Conservation (phyloP, 2,113 vertebrate genomes). For the Promerops cafer region DNA sequence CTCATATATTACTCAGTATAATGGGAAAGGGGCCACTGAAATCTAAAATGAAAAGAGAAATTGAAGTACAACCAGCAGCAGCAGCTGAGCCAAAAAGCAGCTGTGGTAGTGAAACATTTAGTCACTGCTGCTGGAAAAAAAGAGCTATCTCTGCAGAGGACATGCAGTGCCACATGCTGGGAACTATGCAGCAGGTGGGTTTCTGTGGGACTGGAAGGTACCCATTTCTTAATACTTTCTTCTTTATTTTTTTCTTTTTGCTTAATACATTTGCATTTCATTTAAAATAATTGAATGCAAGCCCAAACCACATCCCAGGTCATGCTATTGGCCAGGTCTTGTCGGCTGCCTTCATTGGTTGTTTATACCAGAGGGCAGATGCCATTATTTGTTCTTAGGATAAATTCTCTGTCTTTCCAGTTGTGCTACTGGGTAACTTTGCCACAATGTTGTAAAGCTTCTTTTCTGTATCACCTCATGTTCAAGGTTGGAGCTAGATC, state of each 20-base stretch:
- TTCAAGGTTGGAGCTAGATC: background rate
- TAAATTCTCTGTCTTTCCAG: background rate
- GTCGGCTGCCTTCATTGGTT: background rate
- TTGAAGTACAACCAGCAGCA: constrained; percentile 59
- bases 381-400: background rate
- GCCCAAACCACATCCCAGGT: background rate
- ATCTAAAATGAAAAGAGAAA: constrained; percentile 71
- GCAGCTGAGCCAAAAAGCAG: constrained; percentile 52
- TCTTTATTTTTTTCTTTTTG: accelerated
- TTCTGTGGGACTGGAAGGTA: constrained; percentile 26
- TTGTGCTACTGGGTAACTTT: background rate
- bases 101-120: constrained; percentile 36
- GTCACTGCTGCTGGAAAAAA: constrained; percentile 37
- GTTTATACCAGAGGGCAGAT: background rate
- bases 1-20: constrained; percentile 69
- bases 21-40: constrained; percentile 58
- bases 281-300: background rate
- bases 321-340: background rate
- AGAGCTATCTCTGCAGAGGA: background rate
- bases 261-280: background rate
- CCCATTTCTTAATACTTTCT: background rate
- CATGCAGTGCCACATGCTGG: constrained; percentile 1
- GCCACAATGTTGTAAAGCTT: background rate
- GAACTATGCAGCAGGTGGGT: constrained; percentile 12
- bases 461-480: background rate